phyloP scores from a whole-genome alignment of 1,140 invertebrate species.

The Drosophila bipectinata region DNA sequence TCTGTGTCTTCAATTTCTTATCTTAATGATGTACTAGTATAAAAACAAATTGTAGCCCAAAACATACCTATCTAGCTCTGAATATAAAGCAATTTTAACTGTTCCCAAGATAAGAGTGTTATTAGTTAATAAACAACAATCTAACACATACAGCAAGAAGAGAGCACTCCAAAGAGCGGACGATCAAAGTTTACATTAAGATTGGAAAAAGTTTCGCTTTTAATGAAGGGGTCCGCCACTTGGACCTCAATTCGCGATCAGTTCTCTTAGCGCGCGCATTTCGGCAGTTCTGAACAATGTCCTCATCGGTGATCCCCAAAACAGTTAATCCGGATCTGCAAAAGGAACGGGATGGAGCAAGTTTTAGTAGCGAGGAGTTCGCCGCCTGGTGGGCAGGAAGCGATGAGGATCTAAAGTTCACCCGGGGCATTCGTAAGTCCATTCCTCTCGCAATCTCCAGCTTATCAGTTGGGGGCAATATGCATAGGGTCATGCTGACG shows the following conservation, averaged over 20 bases:
- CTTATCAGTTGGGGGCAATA: slow-evolving; percentile 25
- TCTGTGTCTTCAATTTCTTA: neutral
- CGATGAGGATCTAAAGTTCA: slow-evolving; percentile 88
- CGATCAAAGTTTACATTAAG: slow-evolving; percentile 24
- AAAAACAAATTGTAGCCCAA: neutral
- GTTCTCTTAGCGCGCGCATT: slow-evolving; percentile 9
- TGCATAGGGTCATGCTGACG: slow-evolving; percentile 42
- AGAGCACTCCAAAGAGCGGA: slow-evolving; percentile 14
- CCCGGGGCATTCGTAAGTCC: slow-evolving; percentile 64
- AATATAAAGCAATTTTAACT: neutral
- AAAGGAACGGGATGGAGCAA: slow-evolving; percentile 90
- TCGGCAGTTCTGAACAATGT: neutral
- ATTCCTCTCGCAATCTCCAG: slow-evolving; percentile 7
- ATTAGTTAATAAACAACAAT: neutral
- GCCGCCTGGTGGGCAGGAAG: slow-evolving; percentile 92
- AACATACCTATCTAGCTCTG: too few species aligned
- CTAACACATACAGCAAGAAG: neutral
- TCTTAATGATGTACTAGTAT: neutral
- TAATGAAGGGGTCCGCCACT: neutral
- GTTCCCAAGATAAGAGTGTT: slow-evolving; percentile 6
- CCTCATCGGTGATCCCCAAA: slow-evolving; percentile 39
- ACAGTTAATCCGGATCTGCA: slow-evolving; percentile 86
- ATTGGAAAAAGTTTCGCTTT: slow-evolving; percentile 21
- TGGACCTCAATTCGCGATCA: slow-evolving; percentile 1
- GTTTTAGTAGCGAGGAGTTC: slow-evolving; percentile 90